A percentile compares a stretch with the other conserved stretches of the same genome.
Conservation (phyloP, 2,113 vertebrate species). For the Galemys pyrenaicus region DNA sequence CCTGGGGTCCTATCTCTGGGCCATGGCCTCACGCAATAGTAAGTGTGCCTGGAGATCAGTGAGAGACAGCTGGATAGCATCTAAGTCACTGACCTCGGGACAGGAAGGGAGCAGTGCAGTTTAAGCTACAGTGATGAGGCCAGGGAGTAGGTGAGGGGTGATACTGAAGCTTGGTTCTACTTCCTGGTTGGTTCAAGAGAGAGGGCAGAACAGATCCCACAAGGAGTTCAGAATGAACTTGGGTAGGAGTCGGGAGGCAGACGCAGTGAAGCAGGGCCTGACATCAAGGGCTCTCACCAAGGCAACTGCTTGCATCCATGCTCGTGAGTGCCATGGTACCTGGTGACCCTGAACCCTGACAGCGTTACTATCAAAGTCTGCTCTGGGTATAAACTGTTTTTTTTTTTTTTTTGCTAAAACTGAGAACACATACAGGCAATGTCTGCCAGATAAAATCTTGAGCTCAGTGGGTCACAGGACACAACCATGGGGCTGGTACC, state of each 20-base stretch:
- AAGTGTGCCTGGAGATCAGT: neutral
- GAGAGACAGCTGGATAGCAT: neutral
- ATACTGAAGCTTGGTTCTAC: neutral
- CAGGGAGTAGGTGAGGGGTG: neutral
- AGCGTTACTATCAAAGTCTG: neutral
- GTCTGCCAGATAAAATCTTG: conserved; percentile 7
- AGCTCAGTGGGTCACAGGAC: neutral
- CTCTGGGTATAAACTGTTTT: neutral
- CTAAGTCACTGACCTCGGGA: neutral
- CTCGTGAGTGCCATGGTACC: neutral
- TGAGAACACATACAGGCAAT: neutral
- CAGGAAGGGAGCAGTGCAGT: neutral
- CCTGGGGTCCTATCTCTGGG: neutral
- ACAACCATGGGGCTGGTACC: neutral
- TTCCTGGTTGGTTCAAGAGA: neutral
- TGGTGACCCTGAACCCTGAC: conserved; percentile 4
- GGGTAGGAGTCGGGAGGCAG: neutral
- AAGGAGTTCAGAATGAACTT: neutral
- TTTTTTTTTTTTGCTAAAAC: neutral
- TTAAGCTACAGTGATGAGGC: neutral
- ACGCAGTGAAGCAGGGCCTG: neutral
- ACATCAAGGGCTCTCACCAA: neutral
- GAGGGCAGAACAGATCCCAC: neutral
- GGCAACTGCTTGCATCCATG: neutral
- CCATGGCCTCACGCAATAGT: neutral